These are phyloP conservation scores for Cacoxenus indagator DNA, from an alignment of 2,888 invertebrate genomes.

Conservation along the genomic window DNA sequence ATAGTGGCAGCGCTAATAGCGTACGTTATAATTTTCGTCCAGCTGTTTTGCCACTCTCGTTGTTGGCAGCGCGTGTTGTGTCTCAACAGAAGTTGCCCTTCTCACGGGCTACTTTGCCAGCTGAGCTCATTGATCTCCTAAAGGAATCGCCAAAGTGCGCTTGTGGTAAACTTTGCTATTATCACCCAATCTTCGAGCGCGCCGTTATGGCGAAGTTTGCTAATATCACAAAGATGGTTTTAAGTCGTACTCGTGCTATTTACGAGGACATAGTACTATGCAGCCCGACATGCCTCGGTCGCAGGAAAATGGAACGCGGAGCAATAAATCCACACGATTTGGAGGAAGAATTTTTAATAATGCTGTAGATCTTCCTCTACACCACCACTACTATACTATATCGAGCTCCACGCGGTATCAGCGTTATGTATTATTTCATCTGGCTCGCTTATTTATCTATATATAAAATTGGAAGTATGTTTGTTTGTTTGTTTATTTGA, in stretches of 20 bases:
- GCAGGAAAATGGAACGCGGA: background rate
- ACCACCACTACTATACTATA: too few species aligned
- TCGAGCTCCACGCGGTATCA: too few species aligned
- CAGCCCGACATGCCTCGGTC: constrained; percentile 54
- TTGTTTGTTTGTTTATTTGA: too few species aligned
- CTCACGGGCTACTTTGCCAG: constrained; percentile 54
- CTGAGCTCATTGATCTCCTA: constrained; percentile 62
- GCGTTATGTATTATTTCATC: too few species aligned
- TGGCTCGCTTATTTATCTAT: too few species aligned
- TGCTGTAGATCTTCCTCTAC: too few species aligned
- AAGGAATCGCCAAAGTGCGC: constrained; percentile 64
- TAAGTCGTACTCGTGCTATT: constrained; percentile 67
- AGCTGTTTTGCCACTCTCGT: constrained; percentile 57
- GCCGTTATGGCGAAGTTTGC: constrained; percentile 60
- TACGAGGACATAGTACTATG: constrained; percentile 67
- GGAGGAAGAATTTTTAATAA: too few species aligned
- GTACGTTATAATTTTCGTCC: background rate
- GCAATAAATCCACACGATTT: background rate
- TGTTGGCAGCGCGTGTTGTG: constrained; percentile 59
- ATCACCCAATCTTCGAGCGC: constrained; percentile 46
- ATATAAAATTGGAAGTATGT: too few species aligned
- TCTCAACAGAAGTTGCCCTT: constrained; percentile 52
- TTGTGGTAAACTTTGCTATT: constrained; percentile 65
- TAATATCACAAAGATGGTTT: constrained; percentile 64
- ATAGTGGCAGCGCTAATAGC: background rate